Evolutionary conservation across 2,797 vertebrate genomes (phyloP).

Genomic region (Scomberomorus guttatus): DNA sequence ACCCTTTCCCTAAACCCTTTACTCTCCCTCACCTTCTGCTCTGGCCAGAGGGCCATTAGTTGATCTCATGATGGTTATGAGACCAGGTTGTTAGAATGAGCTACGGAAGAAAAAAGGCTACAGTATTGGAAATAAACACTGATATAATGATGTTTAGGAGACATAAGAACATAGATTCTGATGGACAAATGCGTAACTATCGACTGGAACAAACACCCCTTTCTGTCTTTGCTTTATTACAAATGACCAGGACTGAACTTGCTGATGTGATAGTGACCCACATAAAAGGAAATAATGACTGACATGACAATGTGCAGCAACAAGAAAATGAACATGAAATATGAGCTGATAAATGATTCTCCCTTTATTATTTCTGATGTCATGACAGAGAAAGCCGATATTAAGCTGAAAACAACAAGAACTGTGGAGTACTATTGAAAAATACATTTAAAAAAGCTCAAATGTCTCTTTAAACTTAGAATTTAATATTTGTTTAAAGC

Average conservation of each 20-base stretch:
- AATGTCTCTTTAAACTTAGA: no score
- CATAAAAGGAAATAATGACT: conserved; percentile 35
- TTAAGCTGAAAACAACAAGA: conserved; percentile 20
- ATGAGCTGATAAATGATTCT: conserved; percentile 34
- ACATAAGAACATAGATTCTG: conserved; percentile 2
- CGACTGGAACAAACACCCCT: conserved; percentile 19
- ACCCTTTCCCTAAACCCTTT: conserved; percentile 17
- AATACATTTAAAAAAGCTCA: neutral
- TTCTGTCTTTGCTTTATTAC: conserved; percentile 25
- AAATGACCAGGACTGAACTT: conserved; percentile 15
- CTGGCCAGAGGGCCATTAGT: conserved; percentile 48
- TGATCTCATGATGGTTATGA: conserved; percentile 42
- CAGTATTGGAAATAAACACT: conserved; percentile 5
- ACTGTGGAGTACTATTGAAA: neutral
- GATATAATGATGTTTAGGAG: conserved; percentile 11
- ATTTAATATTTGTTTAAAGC: neutral
- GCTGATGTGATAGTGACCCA: conserved; percentile 23
- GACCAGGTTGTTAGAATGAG: conserved; percentile 16
- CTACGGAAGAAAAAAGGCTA: neutral
- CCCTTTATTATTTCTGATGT: conserved; percentile 33
- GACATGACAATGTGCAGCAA: conserved; percentile 26
- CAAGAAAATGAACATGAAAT: conserved; percentile 31
- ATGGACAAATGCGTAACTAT: conserved; percentile 16
- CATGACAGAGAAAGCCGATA: conserved; percentile 14
- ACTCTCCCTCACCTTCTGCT: conserved; percentile 2